These are phyloP conservation scores for Cryptophagus acutangulus DNA, from an alignment of 2,888 invertebrate species.

Conservation along the genomic window DNA sequence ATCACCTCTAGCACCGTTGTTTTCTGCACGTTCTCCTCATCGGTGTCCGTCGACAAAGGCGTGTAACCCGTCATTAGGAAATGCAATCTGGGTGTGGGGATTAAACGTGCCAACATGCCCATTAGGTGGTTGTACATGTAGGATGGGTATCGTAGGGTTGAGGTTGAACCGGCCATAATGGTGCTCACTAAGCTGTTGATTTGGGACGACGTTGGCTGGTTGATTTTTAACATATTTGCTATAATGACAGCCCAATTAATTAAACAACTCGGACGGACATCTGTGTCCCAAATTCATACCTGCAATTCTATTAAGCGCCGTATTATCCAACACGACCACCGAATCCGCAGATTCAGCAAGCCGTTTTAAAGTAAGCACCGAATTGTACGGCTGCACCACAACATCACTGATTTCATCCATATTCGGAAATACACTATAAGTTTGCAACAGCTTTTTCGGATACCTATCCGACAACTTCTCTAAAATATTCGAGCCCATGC, in stretches of 20 bases:
- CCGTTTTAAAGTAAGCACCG: conserved; percentile 87
- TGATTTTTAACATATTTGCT: conserved; percentile 89
- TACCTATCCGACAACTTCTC: conserved; percentile 88
- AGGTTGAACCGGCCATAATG: conserved; percentile 97
- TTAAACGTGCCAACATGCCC: conserved; percentile 89
- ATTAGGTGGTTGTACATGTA: conserved; percentile 98
- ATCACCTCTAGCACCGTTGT: conserved; percentile 98
- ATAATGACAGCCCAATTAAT: too few species aligned
- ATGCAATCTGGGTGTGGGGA: conserved; percentile 95
- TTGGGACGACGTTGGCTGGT: conserved; percentile 94
- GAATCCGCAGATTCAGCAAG: conserved; percentile 95
- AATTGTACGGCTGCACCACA: conserved; percentile 95
- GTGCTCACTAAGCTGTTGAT: conserved; percentile 96
- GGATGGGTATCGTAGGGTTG: conserved; percentile 91
- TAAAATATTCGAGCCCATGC: conserved; percentile 94
- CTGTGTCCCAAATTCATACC: too few species aligned
- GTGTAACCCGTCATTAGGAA: conserved; percentile 99
- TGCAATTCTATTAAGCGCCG: conserved; percentile 90
- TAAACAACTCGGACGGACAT: too few species aligned
- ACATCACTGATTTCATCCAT: conserved; percentile 94
- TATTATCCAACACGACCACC: conserved; percentile 95
- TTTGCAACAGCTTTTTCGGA: conserved; percentile 96
- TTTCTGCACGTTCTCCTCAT: conserved; percentile 75
- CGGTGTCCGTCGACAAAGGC: conserved; percentile 86
- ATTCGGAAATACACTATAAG: conserved; percentile 99